Conservation (phyloP, 2,797 vertebrate genomes). For the Apodemus agrarius region DNA sequence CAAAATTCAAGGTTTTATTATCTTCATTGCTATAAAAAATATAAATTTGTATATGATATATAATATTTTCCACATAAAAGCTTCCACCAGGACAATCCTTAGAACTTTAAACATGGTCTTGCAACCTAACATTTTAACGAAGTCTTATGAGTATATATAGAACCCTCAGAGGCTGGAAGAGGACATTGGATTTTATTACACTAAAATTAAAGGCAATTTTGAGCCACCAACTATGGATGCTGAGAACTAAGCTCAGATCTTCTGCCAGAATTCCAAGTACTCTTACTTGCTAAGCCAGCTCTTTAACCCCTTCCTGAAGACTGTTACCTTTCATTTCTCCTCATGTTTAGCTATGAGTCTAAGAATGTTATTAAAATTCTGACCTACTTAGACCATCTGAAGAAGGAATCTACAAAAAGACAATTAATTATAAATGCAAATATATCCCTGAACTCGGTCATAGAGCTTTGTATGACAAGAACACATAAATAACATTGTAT, state of each 20-base stretch:
- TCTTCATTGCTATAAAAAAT: background rate
- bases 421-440: background rate
- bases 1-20: background rate
- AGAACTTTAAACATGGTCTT: constrained; percentile 9
- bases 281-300: background rate
- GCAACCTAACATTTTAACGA: background rate
- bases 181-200: background rate
- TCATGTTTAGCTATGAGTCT: background rate
- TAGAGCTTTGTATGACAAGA: background rate
- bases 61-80: background rate
- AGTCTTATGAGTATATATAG: background rate
- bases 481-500: background rate
- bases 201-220: background rate
- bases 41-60: background rate
- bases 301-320: background rate
- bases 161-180: background rate
- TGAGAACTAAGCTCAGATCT: background rate
- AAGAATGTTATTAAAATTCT: constrained; percentile 13
- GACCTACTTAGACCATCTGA: background rate
- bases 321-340: background rate
- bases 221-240: background rate
- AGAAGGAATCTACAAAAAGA: background rate
- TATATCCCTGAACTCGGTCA: background rate
- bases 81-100: background rate
- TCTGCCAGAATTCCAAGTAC: background rate